A percentile compares a stretch with the other conserved stretches of the same genome.
phyloP scores from a whole-genome alignment of 2,113 vertebrate genomes.

The Chaetops frenatus region DNA sequence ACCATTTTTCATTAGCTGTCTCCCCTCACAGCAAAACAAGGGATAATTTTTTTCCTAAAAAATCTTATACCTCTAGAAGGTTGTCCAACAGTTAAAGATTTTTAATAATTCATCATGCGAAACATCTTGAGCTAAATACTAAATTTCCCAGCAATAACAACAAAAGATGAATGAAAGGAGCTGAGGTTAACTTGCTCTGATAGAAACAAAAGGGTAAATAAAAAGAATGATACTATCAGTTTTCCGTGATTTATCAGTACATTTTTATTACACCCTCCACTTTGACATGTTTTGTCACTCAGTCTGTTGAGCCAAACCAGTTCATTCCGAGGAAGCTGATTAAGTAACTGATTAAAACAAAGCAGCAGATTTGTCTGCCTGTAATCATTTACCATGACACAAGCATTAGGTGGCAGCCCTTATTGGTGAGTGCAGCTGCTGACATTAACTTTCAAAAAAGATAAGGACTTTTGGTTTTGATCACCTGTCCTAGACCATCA shows the following conservation, averaged over 20 bases:
- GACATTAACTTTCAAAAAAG: neutral
- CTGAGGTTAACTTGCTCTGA: slow-evolving; percentile 63
- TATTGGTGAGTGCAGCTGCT: neutral
- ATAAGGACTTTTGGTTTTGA: neutral
- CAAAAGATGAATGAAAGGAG: slow-evolving; percentile 63
- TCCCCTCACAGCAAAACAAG: slow-evolving; percentile 78
- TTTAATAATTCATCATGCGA: slow-evolving; percentile 83
- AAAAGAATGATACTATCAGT: slow-evolving; percentile 49
- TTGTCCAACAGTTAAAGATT: slow-evolving; percentile 79
- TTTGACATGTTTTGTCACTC: slow-evolving; percentile 63
- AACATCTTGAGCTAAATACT: slow-evolving; percentile 73
- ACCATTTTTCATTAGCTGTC: slow-evolving; percentile 84
- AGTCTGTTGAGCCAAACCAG: slow-evolving; percentile 23
- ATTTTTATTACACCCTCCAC: slow-evolving; percentile 35
- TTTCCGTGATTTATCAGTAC: slow-evolving; percentile 23
- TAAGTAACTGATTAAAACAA: slow-evolving; percentile 64
- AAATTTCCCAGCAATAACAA: slow-evolving; percentile 72
- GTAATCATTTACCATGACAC: neutral
- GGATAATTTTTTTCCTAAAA: slow-evolving; percentile 76
- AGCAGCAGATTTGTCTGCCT: slow-evolving; percentile 3
- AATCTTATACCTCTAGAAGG: slow-evolving; percentile 70
- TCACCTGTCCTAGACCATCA: neutral
- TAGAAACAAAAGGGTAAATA: slow-evolving; percentile 57
- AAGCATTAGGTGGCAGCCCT: neutral
- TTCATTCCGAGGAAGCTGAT: slow-evolving; percentile 60